Percentiles rank a stretch among this genome's conserved stretches.
Evolutionary conservation across 2,797 vertebrate species (phyloP).

Genomic region (Molossus alvarezi): DNA sequence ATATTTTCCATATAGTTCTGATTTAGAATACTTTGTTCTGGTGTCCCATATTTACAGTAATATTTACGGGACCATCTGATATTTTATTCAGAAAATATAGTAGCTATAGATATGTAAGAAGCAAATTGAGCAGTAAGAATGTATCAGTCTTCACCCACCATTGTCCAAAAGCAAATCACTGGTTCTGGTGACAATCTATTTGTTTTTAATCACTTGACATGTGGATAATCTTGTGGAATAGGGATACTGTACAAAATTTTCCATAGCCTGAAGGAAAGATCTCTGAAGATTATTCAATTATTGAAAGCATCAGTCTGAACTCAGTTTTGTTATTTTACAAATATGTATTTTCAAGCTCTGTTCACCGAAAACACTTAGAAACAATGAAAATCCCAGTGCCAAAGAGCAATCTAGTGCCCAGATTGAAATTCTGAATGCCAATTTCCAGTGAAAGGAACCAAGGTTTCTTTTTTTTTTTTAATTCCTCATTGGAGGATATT

Average conservation of each 20-base stretch:
- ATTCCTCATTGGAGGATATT: too few species aligned
- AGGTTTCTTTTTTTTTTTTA: neutral
- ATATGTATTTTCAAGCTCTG: neutral
- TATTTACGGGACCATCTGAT: neutral
- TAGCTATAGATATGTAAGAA: slow-evolving; percentile 6
- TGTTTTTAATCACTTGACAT: neutral
- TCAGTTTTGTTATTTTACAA: slow-evolving; percentile 14
- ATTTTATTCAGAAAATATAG: slow-evolving; percentile 34
- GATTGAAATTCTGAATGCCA: neutral
- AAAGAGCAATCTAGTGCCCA: neutral
- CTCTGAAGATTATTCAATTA: slow-evolving; percentile 27
- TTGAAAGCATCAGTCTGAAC: slow-evolving; percentile 6
- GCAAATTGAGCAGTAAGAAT: neutral
- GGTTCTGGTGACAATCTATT: slow-evolving; percentile 28
- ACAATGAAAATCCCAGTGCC: neutral
- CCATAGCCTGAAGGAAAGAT: neutral
- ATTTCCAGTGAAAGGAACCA: neutral
- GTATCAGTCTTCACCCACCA: neutral
- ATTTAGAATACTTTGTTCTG: slow-evolving; percentile 36
- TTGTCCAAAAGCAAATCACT: slow-evolving; percentile 38
- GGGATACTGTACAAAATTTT: neutral
- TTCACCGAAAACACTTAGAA: slow-evolving; percentile 30
- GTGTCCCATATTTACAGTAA: neutral
- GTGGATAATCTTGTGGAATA: neutral
- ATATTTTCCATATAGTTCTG: slow-evolving; percentile 37